Base-by-base conservation (phyloP, 2,888 invertebrate species). In the Bombylius major region DNA sequence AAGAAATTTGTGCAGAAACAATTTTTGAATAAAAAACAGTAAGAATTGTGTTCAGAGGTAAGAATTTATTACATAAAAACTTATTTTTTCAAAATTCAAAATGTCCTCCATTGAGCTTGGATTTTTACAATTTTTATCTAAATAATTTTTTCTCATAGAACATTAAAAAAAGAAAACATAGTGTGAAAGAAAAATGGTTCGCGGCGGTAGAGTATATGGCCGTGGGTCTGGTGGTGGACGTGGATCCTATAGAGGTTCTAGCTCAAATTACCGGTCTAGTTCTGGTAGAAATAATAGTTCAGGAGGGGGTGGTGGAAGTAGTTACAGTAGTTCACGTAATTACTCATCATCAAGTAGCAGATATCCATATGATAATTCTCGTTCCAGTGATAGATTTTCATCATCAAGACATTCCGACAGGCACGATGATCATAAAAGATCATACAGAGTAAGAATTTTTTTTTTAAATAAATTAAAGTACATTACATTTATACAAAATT, bases 361-460 rank as follows among this genome's bases (percentile, higher is more conserved):
- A 11, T 58, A 61, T 12, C 58, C 58, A 6, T 63, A 65, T 8
- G 67, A 65, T 32, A 63, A 65, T 31, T 56, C 58, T 4, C 66
- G 67, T 36, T 63, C 6, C 61, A 65, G 62, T 60, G 68, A 53
- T 63, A 63, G n/a, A 63, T 66, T 14, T 44, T 70, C 70, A 57
- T 70, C 70, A 11, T 65, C 62, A 0, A 57, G 65, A 0, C 65
- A 62, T 46, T 64, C 67, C 12, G 66, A 67, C 58, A 65, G 68
- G 5, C 64, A 63, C 58, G 67, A 69, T 50, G 61, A 67, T 14
- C 68, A 70, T 50, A 73, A 73, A 60, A 67, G 73, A 34, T 67
- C 65, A 52, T 72, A 73, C 56, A 62, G 67, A 60, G 73, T 73
- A 62, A 69, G 68, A 23, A 32, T 6, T 47, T 47, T 46, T 46